Evolutionary conservation across 2,797 vertebrate genomes (phyloP), one percentile per base, ranked within the genome.

Genomic region (Columba guinea): DNA sequence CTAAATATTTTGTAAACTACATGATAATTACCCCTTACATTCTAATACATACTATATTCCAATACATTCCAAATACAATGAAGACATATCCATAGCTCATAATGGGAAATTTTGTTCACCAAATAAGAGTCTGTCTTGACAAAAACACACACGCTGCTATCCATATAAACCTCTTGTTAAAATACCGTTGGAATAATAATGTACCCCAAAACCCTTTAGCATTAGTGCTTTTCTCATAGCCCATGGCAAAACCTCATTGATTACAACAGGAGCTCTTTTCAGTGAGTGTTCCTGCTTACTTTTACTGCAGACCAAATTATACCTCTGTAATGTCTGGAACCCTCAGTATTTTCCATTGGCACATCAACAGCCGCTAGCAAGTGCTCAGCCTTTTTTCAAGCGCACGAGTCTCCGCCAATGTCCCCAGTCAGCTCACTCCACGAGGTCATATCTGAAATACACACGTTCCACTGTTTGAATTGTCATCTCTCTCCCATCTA

Each of bases 321-420:
- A 94, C 64, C 78, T 63, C 88, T 95, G 95, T 26, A 77, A 96
- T 95, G 71, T 94, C 86, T 96, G 96, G 96, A 96, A 97, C 84
- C 84, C 91, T 65, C 35, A 95, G 86, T 92, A 97, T 96, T 97
- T 97, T 97, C 96, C 96, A 97, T 94, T 94, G 94, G 87, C 84
- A 93, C 94, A 94, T 78, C 95, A 96, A 94, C 96, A 97, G 96
- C 96, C 96, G 96, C 85, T 84, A 69, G 73, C 84, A 63, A 94
- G 85, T 1, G 69, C 65, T 92, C 71, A 77, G 93, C 58, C 74
- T 76, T 63, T 82, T 86, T 82, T 32, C 85, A 91, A 90, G 85
- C 23, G 48, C 56, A 18, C 3, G 64, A 74, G 71, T n/a, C 44
- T 83, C 51, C 56, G 68, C 68, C 7, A 27, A 16, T 80, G 90